Conservation (phyloP, 53 echinoderm and acorn worm species). For the Henricia sp. region DNA sequence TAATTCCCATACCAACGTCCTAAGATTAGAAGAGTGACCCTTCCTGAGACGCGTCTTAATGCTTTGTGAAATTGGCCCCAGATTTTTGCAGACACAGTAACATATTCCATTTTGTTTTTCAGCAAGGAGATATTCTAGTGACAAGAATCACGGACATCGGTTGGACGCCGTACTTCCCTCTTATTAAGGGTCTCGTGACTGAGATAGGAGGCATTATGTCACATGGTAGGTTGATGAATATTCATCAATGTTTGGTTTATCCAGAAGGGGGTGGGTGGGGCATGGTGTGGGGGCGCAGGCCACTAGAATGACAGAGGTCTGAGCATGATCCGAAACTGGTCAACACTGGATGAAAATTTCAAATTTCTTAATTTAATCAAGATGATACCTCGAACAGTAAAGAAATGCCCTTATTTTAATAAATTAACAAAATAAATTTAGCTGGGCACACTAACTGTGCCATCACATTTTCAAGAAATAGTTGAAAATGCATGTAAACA, state of each 20-base stretch:
- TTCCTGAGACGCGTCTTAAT: background rate
- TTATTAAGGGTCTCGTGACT: slow-evolving; percentile 70
- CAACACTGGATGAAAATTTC: background rate
- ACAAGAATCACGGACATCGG: slow-evolving; percentile 71
- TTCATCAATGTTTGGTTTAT: background rate
- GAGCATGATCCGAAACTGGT: background rate
- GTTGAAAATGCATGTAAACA: too few relatives aligned
- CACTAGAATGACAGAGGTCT: background rate
- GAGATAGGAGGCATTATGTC: slow-evolving; percentile 73
- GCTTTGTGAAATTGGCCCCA: too few relatives aligned
- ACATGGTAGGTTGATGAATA: slow-evolving; percentile 42
- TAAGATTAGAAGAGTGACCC: background rate
- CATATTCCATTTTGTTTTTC: background rate
- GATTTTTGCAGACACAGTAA: background rate
- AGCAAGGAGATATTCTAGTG: slow-evolving; percentile 72
- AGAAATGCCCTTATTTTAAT: too few relatives aligned
- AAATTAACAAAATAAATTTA: too few relatives aligned
- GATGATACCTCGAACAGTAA: too few relatives aligned
- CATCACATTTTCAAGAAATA: too few relatives aligned
- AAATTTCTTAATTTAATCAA: too few relatives aligned
- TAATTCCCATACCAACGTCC: too few relatives aligned
- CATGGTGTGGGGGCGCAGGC: background rate
- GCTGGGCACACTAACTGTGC: too few relatives aligned
- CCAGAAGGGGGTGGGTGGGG: too few relatives aligned
- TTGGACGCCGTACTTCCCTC: slow-evolving; percentile 75